phyloP scores from a whole-genome alignment of 92 coral and sea anemone genomes.

The Porites divaricata region DNA sequence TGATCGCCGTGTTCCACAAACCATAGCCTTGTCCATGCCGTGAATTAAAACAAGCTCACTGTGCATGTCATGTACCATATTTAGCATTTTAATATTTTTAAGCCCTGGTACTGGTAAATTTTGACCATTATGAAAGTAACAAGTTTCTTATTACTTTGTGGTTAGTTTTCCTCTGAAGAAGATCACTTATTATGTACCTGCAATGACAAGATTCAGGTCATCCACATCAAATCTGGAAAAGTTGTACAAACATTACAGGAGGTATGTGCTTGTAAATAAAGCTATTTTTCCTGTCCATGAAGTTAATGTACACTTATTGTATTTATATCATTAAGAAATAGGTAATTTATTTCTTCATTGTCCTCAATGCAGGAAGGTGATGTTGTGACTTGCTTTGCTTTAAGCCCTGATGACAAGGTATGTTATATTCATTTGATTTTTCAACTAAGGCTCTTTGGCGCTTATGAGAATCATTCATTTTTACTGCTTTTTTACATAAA shows the following conservation, averaged over 20 bases:
- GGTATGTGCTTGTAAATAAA: conserved; percentile 46
- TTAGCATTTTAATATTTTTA: too few species aligned
- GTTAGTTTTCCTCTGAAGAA: conserved; percentile 83
- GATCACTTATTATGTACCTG: conserved; percentile 88
- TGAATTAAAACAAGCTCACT: too few species aligned
- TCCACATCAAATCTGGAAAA: conserved; percentile 82
- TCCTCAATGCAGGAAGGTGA: conserved; percentile 80
- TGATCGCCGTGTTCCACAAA: too few species aligned
- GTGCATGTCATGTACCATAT: too few species aligned
- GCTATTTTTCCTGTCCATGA: background rate
- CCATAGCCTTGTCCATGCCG: too few species aligned
- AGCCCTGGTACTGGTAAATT: too few species aligned
- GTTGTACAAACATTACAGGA: conserved; percentile 78
- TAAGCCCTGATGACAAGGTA: conserved; percentile 90
- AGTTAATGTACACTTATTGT: background rate
- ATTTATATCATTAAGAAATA: background rate
- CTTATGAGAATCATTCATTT: background rate
- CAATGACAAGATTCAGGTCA: conserved; percentile 85
- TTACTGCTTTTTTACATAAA: background rate
- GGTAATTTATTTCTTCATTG: background rate
- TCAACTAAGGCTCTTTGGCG: background rate
- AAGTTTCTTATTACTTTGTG: background rate
- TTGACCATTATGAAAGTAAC: background rate
- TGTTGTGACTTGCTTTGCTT: conserved; percentile 89
- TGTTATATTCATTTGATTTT: background rate